These are phyloP conservation scores for Donacobius atricapilla DNA, from an alignment of 2,113 vertebrate species.

Conservation along the genomic window DNA sequence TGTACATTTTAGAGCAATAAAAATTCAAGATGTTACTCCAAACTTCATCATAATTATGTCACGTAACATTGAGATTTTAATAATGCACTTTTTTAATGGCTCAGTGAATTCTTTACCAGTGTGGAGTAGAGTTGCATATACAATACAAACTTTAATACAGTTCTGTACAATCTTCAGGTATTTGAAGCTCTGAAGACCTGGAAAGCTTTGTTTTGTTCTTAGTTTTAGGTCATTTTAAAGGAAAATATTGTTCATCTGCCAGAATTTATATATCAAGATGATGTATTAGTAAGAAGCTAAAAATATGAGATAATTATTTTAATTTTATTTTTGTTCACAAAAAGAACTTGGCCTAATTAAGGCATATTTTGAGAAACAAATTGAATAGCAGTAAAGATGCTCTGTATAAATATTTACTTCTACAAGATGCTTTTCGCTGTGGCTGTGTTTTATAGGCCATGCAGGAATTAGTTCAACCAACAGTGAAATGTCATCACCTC, in stretches of 20 bases:
- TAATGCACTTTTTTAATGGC: neutral
- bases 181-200: neutral
- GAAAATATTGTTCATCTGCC: neutral
- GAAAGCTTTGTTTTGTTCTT: neutral
- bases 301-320: neutral
- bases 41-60: conserved; percentile 24
- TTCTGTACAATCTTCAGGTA: neutral
- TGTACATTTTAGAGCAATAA: neutral
- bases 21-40: neutral
- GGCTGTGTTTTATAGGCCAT: neutral
- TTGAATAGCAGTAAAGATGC: neutral
- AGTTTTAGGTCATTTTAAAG: neutral
- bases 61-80: conserved; percentile 7
- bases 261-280: neutral
- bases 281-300: neutral
- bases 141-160: neutral
- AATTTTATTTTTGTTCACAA: neutral
- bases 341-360: neutral
- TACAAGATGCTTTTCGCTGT: neutral
- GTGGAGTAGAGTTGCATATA: neutral
- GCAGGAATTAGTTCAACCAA: neutral
- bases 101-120: neutral
- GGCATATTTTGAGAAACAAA: neutral
- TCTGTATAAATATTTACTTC: conserved; percentile 19
- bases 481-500: conserved; percentile 27